phyloP scores from a whole-genome alignment of 1,140 invertebrate genomes.

The Cydia splendana region DNA sequence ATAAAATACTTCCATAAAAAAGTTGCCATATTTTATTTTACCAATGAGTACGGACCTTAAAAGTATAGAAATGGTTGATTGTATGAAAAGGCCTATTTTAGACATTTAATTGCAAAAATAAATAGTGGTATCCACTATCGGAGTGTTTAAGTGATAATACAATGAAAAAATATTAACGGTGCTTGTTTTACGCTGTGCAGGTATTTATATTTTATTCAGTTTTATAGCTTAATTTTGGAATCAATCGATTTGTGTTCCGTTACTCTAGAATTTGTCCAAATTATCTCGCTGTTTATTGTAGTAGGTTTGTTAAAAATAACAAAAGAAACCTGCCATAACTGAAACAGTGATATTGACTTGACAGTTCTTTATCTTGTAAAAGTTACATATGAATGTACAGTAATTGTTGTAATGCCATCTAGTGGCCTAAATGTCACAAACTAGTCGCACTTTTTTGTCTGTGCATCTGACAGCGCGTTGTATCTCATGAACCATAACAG shows the following conservation, averaged over 20 bases:
- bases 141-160: background rate
- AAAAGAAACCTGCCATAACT: background rate
- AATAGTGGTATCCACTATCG: constrained; percentile 5
- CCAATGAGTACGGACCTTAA: background rate
- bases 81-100: constrained; percentile 4
- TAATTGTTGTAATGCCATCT: too few relatives aligned
- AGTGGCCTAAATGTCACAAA: background rate
- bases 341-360: background rate
- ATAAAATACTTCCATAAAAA: too few relatives aligned
- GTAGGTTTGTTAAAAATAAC: background rate
- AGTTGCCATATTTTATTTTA: background rate
- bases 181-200: background rate
- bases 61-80: constrained; percentile 8
- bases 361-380: background rate
- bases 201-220: background rate
- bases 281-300: background rate
- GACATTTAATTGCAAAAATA: constrained; percentile 13
- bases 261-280: background rate
- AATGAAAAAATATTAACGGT: background rate
- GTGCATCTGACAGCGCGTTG: background rate
- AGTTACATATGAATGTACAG: too few relatives aligned
- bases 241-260: background rate
- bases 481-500: background rate
- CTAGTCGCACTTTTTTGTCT: background rate
- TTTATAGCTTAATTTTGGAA: background rate